Conservation (phyloP, 2,888 invertebrate species). For the Leucophora obtusa region DNA sequence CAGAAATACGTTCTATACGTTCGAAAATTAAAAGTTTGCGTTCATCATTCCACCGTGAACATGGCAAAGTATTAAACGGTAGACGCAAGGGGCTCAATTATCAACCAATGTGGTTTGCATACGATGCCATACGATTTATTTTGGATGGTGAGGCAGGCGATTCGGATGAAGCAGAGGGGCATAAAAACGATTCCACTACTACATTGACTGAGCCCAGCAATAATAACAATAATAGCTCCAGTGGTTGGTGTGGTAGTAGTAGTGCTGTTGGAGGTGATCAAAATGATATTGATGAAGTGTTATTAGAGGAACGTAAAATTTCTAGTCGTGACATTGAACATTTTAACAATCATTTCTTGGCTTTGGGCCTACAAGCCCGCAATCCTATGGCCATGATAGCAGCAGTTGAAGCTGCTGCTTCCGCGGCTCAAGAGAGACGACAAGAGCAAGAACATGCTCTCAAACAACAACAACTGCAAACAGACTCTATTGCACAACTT, state of each 20-base stretch:
- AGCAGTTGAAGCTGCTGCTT: conserved; percentile 60
- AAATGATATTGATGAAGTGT: conserved; percentile 54
- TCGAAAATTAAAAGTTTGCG: conserved; percentile 77
- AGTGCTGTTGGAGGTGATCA: neutral
- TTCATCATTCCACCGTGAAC: conserved; percentile 77
- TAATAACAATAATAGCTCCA: conserved; percentile 17
- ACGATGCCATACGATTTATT: conserved; percentile 77
- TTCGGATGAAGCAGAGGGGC: conserved; percentile 57
- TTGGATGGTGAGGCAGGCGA: conserved; percentile 73
- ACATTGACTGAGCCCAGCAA: conserved; percentile 20
- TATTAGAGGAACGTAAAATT: conserved; percentile 59
- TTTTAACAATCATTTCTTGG: conserved; percentile 63
- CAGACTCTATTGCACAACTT: conserved; percentile 46
- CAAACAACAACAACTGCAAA: conserved; percentile 53
- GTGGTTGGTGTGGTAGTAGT: conserved; percentile 10
- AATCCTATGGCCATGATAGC: conserved; percentile 68
- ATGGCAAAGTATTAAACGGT: conserved; percentile 76
- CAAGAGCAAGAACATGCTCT: conserved; percentile 56
- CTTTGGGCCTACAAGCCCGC: conserved; percentile 61
- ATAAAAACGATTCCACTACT: conserved; percentile 48
- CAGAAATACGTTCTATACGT: conserved; percentile 76
- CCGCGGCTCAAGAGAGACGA: conserved; percentile 57
- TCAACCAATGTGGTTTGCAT: conserved; percentile 78
- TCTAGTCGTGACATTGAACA: conserved; percentile 64
- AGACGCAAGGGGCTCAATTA: conserved; percentile 75